These are phyloP conservation scores for Pantherophis guttatus DNA, from an alignment of 2,113 vertebrate genomes.

Conservation along the genomic window DNA sequence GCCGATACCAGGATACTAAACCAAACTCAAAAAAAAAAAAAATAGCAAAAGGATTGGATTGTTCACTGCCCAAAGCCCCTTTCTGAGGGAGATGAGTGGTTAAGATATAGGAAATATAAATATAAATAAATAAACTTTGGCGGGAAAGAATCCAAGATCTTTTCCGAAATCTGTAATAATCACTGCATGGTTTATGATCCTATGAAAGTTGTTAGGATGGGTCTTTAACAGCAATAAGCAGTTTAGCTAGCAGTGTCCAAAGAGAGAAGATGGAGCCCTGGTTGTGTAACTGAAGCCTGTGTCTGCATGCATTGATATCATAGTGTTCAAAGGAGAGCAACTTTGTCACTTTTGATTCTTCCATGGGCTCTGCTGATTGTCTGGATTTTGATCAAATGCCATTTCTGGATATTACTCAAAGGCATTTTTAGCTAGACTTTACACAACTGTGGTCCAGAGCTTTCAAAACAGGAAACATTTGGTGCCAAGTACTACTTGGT, in stretches of 20 bases:
- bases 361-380: background rate
- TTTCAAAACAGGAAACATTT: background rate
- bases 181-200: background rate
- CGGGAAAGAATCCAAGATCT: background rate
- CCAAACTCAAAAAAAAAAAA: background rate
- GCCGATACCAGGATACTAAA: background rate
- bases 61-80: background rate
- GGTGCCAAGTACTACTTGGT: background rate
- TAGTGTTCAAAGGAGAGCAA: background rate
- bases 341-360: background rate
- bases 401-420: background rate
- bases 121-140: background rate
- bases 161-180: background rate
- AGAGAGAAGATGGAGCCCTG: background rate
- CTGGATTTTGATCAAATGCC: background rate
- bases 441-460: background rate
- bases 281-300: background rate
- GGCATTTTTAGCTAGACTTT: background rate
- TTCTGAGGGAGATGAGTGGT: background rate
- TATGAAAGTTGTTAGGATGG: background rate
- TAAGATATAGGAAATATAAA: background rate
- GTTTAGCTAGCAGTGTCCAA: background rate
- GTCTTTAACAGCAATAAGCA: background rate
- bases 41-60: background rate
- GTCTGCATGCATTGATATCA: background rate